Conservation (phyloP, 2,888 invertebrate species). For the Cantharis lateralis region DNA sequence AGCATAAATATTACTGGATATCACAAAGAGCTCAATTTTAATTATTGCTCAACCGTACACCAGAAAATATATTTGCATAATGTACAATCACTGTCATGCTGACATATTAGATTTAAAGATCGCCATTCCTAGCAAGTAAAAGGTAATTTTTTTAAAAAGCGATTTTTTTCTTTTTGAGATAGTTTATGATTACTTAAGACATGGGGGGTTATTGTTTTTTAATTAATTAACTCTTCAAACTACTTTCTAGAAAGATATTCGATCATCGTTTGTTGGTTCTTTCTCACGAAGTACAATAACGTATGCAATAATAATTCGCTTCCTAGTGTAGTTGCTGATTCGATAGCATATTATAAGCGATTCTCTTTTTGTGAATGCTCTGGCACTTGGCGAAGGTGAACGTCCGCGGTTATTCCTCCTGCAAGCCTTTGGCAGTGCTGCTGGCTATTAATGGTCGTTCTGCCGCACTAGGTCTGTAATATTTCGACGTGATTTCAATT, state of each 20-base stretch:
- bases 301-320: constrained; percentile 49
- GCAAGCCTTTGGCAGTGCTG: constrained; percentile 43
- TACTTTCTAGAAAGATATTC: background rate
- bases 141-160: background rate
- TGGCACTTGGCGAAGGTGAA: constrained; percentile 51
- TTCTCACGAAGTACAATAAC: constrained; percentile 53
- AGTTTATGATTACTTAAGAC: background rate
- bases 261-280: background rate
- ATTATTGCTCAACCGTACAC: background rate
- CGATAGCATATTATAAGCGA: constrained; percentile 38
- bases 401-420: constrained; percentile 55
- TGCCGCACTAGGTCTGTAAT: constrained; percentile 31
- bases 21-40: background rate
- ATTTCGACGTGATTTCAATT: constrained; percentile 11
- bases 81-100: background rate
- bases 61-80: background rate
- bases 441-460: constrained; percentile 41
- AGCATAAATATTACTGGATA: too few species aligned
- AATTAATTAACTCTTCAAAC: background rate
- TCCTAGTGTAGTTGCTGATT: constrained; percentile 52
- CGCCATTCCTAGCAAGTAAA: background rate
- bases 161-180: background rate
- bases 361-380: constrained; percentile 51
- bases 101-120: background rate
- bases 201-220: background rate